Base-by-base conservation (phyloP, 2,888 invertebrate genomes). In the Axea sp. region DNA sequence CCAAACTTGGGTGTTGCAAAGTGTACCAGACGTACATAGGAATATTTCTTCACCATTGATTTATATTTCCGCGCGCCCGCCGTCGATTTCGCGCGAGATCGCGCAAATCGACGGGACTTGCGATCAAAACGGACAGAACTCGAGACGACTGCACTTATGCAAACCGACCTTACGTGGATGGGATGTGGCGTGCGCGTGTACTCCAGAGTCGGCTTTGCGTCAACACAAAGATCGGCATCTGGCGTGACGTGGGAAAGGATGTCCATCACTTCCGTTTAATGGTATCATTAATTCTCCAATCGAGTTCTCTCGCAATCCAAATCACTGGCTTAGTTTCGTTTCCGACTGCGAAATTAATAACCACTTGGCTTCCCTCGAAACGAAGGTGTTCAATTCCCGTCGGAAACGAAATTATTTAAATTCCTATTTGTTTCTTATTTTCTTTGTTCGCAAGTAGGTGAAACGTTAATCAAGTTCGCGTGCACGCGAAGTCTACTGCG, bases 191-290 rank as follows among this genome's bases (percentile, higher is more conserved):
- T 72, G 76, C 43, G 69, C 75, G 53, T 57, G 74, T 68, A 57
- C 17, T 31, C 43, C 28, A 47, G 73, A 75, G 62, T 67, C 74
- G 71, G 71, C 60, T 76, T 69, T 49, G 19, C 4, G 4, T 4
- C 68, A 64, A 69, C 76, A 80, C 80, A 80, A 81, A 81, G 81
- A 77, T 79, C 78, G 67, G 77, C 83, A 82, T 83, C 81, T 83
- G 83, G 74, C 62, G 55, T 73, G 76, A 81, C 82, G 81, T 83
- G 84, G 80, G 84, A 83, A 84, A 84, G 82, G 78, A 80, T 82
- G 81, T 78, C 78, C 78, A 77, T 76, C 77, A 69, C 77, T 78
- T 81, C 77, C 78, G 76, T 71, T 76, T 78, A 62, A 49, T 51
- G 51, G 64, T 57, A 39, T 60, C 47, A 60, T 57, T 53, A 60